These are phyloP conservation scores for Heliconius ethilla DNA, from an alignment of 2,888 invertebrate genomes.

Conservation along the genomic window DNA sequence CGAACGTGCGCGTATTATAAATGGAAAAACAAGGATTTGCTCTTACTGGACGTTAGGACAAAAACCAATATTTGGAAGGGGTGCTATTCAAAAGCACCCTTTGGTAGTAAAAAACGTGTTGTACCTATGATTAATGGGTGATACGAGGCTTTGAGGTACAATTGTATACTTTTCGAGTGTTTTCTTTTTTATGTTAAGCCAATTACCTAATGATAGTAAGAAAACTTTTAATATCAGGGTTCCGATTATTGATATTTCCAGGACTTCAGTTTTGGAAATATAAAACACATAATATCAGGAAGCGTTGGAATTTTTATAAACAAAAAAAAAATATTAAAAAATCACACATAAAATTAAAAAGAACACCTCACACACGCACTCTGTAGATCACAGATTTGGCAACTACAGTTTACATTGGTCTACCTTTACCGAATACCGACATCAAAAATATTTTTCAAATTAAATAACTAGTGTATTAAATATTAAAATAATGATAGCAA, in stretches of 20 bases:
- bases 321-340: too few species aligned
- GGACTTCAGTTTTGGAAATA: neutral
- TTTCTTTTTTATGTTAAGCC: neutral
- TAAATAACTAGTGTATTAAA: conserved; percentile 1
- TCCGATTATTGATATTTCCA: neutral
- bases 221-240: too few species aligned
- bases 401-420: neutral
- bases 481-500: conserved; percentile 36
- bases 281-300: too few species aligned
- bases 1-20: conserved; percentile 68
- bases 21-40: conserved; percentile 79
- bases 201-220: too few species aligned
- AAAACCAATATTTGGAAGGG: conserved; percentile 82
- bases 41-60: conserved; percentile 77
- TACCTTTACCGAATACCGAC: neutral
- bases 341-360: neutral
- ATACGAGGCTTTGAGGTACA: conserved; percentile 50
- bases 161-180: conserved; percentile 23
- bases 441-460: conserved; percentile 13
- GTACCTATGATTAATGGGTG: conserved; percentile 76
- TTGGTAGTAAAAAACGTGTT: conserved; percentile 71
- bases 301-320: too few species aligned
- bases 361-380: neutral
- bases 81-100: conserved; percentile 76
- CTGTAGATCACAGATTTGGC: neutral